Conservation (phyloP, 1,140 invertebrate species). For the Drosophila sechellia region DNA sequence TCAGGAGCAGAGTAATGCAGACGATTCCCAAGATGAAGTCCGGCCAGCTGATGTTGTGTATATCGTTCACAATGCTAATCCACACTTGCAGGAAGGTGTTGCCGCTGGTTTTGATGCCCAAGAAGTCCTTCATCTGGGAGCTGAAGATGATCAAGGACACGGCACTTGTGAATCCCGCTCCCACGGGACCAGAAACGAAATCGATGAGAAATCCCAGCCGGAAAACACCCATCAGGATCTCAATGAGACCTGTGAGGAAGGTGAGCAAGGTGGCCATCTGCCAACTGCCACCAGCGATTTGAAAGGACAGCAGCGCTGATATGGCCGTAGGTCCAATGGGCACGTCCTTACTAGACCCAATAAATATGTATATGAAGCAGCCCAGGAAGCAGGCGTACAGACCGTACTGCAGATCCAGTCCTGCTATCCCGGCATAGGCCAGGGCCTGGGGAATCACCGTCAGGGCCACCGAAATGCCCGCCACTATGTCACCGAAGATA, state of each 20-base stretch:
- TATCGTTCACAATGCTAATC: conserved; percentile 88
- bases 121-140: conserved; percentile 94
- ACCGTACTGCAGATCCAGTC: conserved; percentile 91
- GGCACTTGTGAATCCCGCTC: conserved; percentile 96
- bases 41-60: conserved; percentile 88
- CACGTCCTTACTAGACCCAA: conserved; percentile 96
- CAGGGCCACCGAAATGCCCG: conserved; percentile 94
- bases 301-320: conserved; percentile 92
- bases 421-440: conserved; percentile 94
- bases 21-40: conserved; percentile 89
- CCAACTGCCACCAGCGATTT: conserved; percentile 89
- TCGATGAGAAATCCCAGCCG: conserved; percentile 96
- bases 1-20: conserved; percentile 89
- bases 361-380: conserved; percentile 94
- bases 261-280: conserved; percentile 92
- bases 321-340: conserved; percentile 95
- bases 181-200: conserved; percentile 96
- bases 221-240: conserved; percentile 93
- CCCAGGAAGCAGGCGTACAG: conserved; percentile 96
- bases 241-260: conserved; percentile 92
- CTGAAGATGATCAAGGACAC: conserved; percentile 96
- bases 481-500: conserved; percentile 90
- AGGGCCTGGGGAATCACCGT: conserved; percentile 93
- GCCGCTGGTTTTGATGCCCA: conserved; percentile 92
- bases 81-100: conserved; percentile 91